Evolutionary conservation across 2,113 vertebrate species (phyloP).

Genomic region (Cercopithecus mona): DNA sequence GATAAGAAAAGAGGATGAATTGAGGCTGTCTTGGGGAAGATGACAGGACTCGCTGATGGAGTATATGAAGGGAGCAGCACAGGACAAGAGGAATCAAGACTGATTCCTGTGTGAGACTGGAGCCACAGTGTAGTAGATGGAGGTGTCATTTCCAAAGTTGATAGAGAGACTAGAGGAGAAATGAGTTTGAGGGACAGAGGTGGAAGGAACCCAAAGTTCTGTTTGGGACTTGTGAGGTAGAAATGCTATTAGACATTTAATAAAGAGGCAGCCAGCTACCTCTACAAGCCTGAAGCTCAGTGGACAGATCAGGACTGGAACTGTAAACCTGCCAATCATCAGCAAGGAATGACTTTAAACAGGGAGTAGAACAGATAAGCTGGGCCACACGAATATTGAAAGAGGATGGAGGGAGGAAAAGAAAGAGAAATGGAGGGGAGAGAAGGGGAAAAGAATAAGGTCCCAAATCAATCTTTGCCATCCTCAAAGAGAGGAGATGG

Average conservation of each 20-base stretch:
- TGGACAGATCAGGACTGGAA: no score
- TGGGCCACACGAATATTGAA: neutral
- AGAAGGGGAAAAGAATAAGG: no score
- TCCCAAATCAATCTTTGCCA: neutral
- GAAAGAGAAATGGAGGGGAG: neutral
- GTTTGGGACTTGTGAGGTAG: neutral
- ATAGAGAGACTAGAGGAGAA: neutral
- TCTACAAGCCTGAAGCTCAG: neutral
- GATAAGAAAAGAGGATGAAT: neutral
- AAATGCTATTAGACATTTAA: neutral
- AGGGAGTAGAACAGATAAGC: rapidly evolving
- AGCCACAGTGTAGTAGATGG: neutral
- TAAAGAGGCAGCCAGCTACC: neutral
- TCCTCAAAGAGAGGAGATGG: neutral
- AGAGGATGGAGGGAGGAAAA: neutral
- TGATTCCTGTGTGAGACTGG: neutral
- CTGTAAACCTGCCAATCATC: neutral
- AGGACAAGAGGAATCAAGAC: neutral
- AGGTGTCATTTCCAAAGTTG: neutral
- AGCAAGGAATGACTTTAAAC: neutral
- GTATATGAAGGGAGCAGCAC: rapidly evolving
- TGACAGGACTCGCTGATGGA: neutral
- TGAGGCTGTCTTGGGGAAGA: neutral
- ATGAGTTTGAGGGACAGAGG: neutral
- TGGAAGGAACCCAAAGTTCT: neutral